Evolutionary conservation across 2,113 vertebrate species (phyloP).

Genomic region (Podilymbus podiceps): DNA sequence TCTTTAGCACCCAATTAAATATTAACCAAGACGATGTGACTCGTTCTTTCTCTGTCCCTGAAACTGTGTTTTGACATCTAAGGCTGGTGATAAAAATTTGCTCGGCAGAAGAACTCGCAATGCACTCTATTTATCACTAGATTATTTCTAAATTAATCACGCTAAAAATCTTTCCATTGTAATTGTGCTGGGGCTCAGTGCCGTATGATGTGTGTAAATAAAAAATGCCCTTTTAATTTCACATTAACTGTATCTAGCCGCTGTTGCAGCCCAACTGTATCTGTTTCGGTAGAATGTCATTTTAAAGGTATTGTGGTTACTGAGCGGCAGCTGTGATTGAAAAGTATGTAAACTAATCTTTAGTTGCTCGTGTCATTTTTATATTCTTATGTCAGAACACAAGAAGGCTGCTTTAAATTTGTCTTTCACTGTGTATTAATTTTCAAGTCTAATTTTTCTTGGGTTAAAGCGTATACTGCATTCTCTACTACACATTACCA

Average conservation of each 20-base stretch:
- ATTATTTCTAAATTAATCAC: conserved; percentile 66
- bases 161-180: conserved; percentile 51
- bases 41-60: conserved; percentile 49
- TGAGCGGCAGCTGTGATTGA: conserved; percentile 81
- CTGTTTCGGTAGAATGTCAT: conserved; percentile 75
- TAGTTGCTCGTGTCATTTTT: conserved; percentile 82
- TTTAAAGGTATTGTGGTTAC: conserved; percentile 83
- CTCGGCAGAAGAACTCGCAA: conserved; percentile 39
- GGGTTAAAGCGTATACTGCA: conserved; percentile 54
- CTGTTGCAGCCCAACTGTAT: conserved; percentile 51
- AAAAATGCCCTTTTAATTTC: conserved; percentile 69
- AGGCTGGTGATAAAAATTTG: conserved; percentile 56
- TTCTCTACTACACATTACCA: conserved; percentile 56
- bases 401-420: conserved; percentile 82
- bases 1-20: conserved; percentile 72
- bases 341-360: conserved; percentile 84
- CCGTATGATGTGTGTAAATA: conserved; percentile 37
- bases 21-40: conserved; percentile 67
- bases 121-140: conserved; percentile 54
- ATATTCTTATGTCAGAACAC: conserved; percentile 80
- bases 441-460: conserved; percentile 72
- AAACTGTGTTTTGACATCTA: conserved; percentile 68
- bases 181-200: conserved; percentile 49
- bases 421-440: conserved; percentile 82
- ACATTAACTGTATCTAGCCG: conserved; percentile 9